Conservation (phyloP, 2,888 invertebrate species). For the Stenodera caucasica region DNA sequence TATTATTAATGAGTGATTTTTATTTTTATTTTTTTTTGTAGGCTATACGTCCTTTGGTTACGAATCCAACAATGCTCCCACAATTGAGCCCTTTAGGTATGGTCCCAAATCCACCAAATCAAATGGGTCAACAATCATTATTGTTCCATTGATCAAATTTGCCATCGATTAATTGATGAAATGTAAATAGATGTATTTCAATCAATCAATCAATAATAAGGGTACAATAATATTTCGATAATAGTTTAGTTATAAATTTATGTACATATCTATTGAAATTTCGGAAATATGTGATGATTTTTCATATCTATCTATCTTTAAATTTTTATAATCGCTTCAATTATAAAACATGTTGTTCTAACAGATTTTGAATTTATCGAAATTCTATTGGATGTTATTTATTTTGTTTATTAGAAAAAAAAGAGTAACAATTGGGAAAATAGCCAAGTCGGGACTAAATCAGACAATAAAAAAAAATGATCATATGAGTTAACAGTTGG, state of each 20-base stretch:
- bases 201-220: conserved; percentile 42
- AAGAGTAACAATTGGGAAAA: no score
- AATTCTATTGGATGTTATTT: no score
- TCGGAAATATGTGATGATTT: conserved; percentile 29
- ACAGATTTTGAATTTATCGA: no score
- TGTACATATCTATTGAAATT: conserved; percentile 39
- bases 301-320: conserved; percentile 34
- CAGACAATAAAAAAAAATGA: no score
- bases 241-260: conserved; percentile 28
- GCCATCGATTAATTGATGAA: conserved; percentile 36
- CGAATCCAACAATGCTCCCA: conserved; percentile 45
- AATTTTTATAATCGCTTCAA: conserved; percentile 33
- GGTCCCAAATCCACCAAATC: conserved; percentile 45
- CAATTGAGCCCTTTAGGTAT: conserved; percentile 45
- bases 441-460: no score
- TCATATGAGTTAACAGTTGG: no score
- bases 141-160: conserved; percentile 46
- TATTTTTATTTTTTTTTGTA: conserved; percentile 32
- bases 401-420: no score
- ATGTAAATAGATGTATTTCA: conserved; percentile 39
- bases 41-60: conserved; percentile 51
- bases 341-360: no score
- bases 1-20: conserved; percentile 4
- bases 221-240: conserved; percentile 40
- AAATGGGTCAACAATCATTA: conserved; percentile 51